A percentile compares a stretch with the other conserved stretches of the same genome.
These are phyloP conservation scores for Nothoprocta pentlandii DNA, from an alignment of 2,113 vertebrate species.

Conservation along the genomic window DNA sequence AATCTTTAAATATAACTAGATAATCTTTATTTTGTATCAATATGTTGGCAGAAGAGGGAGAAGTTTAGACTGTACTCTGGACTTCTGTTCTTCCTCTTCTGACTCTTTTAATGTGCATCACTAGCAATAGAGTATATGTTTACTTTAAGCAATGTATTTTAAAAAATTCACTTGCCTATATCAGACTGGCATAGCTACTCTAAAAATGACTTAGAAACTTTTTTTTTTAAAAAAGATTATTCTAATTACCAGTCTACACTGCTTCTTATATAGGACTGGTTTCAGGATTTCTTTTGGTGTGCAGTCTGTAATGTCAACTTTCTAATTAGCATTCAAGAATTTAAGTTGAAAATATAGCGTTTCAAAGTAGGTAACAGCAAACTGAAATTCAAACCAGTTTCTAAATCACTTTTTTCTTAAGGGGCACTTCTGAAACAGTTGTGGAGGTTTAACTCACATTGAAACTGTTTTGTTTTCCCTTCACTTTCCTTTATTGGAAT, in stretches of 20 bases:
- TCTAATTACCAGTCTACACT: neutral
- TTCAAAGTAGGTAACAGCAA: rapidly evolving
- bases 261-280: neutral
- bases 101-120: neutral
- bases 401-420: neutral
- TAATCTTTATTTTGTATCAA: neutral
- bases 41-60: neutral
- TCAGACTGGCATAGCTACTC: neutral
- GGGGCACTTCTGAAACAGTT: neutral
- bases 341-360: neutral
- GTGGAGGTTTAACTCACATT: neutral
- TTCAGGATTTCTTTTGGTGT: neutral
- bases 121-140: neutral
- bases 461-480: neutral
- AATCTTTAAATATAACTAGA: neutral
- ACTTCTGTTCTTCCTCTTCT: neutral
- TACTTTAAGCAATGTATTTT: neutral
- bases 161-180: neutral
- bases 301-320: neutral
- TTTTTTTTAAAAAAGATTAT: neutral
- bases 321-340: neutral
- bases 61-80: neutral
- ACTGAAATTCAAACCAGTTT: neutral
- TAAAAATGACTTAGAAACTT: neutral
- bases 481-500: neutral